Evolutionary conservation across 2,113 vertebrate genomes (phyloP).

Genomic region (Hyaena hyaena): DNA sequence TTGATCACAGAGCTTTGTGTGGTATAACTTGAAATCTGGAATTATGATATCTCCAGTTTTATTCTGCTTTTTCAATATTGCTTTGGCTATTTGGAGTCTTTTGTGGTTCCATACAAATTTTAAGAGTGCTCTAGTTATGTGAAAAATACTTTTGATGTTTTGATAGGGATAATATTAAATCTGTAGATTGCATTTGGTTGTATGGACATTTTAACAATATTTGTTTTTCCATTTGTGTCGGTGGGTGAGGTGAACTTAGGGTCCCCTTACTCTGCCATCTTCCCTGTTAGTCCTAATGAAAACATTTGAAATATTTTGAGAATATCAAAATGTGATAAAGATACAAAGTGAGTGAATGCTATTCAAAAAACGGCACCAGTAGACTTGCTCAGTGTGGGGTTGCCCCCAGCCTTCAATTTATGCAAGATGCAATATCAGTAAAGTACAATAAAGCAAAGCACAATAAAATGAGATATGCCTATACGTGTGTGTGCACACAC

Average conservation of each 20-base stretch:
- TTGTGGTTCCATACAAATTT: neutral
- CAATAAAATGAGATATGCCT: neutral
- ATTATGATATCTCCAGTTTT: neutral
- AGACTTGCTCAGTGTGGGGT: neutral
- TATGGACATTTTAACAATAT: neutral
- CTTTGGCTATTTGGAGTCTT: neutral
- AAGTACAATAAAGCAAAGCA: neutral
- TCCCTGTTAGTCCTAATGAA: neutral
- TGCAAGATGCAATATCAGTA: neutral
- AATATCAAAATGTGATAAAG: neutral
- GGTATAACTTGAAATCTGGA: neutral
- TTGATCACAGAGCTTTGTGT: neutral
- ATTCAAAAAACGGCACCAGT: neutral
- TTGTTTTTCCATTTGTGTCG: neutral
- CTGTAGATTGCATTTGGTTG: neutral
- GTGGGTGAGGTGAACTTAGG: neutral
- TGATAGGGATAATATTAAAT: neutral
- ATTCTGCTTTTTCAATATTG: neutral
- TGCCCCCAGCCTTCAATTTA: neutral
- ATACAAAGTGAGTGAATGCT: neutral
- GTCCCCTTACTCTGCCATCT: neutral
- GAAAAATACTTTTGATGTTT: neutral
- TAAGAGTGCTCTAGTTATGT: neutral
- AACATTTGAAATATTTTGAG: neutral
- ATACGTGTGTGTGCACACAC: neutral